Conservation (phyloP, 2,888 invertebrate genomes). For the Lamproptera curius region DNA sequence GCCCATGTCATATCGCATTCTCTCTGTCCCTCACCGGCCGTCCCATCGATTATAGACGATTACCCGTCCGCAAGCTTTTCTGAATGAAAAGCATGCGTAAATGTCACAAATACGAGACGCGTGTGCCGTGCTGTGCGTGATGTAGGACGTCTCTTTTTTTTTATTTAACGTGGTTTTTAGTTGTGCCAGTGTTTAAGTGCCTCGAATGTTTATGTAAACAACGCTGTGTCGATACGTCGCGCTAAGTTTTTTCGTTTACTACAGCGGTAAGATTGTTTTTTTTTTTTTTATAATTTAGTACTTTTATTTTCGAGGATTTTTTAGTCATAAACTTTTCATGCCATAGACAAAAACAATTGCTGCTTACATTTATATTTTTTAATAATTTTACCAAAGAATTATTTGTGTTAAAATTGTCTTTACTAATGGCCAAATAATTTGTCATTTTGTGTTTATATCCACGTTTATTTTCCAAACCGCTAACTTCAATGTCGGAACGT, state of each 20-base stretch:
- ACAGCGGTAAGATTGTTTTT: constrained; percentile 23
- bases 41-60: constrained; percentile 52
- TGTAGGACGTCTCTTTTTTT: constrained; percentile 4
- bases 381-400: too few species aligned
- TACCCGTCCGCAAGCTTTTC: constrained; percentile 60
- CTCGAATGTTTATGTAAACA: constrained; percentile 36
- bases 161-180: constrained; percentile 9
- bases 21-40: constrained; percentile 54
- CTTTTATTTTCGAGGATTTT: background rate
- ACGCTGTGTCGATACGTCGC: constrained; percentile 22
- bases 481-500: constrained; percentile 27
- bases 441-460: constrained; percentile 13
- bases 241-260: constrained; percentile 12
- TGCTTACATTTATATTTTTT: too few species aligned
- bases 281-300: background rate
- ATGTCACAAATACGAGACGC: constrained; percentile 21
- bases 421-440: too few species aligned
- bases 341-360: too few species aligned
- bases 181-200: constrained; percentile 36
- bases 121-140: constrained; percentile 22
- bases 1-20: constrained; percentile 48
- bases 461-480: constrained; percentile 34
- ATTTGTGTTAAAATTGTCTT: too few species aligned
- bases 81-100: constrained; percentile 64
- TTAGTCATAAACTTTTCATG: too few species aligned